Evolutionary conservation across 2,888 invertebrate species (phyloP).

Genomic region (Drosophila prostipennis): DNA sequence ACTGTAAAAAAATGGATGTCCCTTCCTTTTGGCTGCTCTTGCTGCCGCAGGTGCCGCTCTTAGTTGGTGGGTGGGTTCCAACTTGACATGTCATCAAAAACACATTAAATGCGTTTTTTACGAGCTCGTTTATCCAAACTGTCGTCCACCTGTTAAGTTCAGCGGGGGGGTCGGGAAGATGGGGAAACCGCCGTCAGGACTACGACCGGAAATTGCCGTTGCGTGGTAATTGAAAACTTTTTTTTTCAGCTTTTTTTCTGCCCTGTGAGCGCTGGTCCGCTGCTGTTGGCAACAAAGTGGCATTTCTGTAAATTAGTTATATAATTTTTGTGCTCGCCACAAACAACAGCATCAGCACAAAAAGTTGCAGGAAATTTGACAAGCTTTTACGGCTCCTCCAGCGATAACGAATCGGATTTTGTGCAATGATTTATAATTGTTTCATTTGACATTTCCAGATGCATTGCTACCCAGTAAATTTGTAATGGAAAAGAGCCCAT

Average conservation of each 20-base stretch:
- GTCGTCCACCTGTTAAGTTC: constrained; percentile 71
- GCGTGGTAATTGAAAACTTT: constrained; percentile 66
- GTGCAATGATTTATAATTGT: constrained; percentile 31
- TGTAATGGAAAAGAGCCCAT: no score
- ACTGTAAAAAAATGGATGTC: constrained; percentile 44
- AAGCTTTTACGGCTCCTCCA: constrained; percentile 42
- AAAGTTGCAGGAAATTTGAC: constrained; percentile 55
- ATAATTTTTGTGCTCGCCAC: constrained; percentile 44
- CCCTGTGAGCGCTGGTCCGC: constrained; percentile 16
- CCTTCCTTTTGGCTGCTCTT: constrained; percentile 15
- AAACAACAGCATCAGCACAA: constrained; percentile 40
- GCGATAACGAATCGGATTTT: constrained; percentile 12
- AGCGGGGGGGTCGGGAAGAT: constrained; percentile 3
- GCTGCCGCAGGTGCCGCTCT: constrained; percentile 34
- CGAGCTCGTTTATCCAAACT: constrained; percentile 72
- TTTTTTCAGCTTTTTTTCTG: constrained; percentile 41
- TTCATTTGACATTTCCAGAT: constrained; percentile 17
- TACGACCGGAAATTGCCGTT: constrained; percentile 62
- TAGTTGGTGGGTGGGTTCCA: constrained; percentile 38
- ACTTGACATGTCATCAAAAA: constrained; percentile 80
- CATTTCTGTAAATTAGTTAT: constrained; percentile 63
- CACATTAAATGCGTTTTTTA: constrained; percentile 78
- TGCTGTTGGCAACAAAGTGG: constrained; percentile 53
- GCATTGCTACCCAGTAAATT: background rate
- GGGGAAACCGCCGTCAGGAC: constrained; percentile 30